Base-by-base conservation (phyloP, 2,888 invertebrate genomes). In the Drosophila testacea region DNA sequence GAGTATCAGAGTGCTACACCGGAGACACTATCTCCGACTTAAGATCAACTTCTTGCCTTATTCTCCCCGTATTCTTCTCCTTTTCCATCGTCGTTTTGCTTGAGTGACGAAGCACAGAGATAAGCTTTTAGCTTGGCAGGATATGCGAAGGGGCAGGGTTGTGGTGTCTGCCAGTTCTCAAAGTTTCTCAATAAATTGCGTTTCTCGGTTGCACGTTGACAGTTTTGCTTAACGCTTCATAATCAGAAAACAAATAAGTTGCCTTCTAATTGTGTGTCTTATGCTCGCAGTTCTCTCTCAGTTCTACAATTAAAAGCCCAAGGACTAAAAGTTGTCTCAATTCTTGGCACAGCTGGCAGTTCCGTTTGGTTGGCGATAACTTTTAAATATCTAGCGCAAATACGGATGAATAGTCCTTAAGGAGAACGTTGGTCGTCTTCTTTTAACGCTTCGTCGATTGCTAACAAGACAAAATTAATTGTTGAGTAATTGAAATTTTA, bases 401-500 rank as follows among this genome's bases (percentile, higher is more conserved):
- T 67, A 76, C 86, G 88, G 75, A 66, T 77, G 85, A 87, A 51
- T 83, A 74, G 83, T 69, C 82, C 57, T 46, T 60, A 68, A 84
- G 77, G 55, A 79, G 50, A 10, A 22, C 64, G 63, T 68, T 51
- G 68, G 50, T 64, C 63, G 60, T 67, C 77, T 64, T 65, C 71
- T 73, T 77, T 91, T 91, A 91, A 91, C 90, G 91, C 91, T 89
- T 90, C 90, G 90, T 59, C 90, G 92, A 85, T 79, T 91, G 89
- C 83, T 83, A 82, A 85, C 90, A 90, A 90, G 91, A 92, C 91
- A 81, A 90, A 92, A 92, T 92, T 92, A 92, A 92, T 92, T 92
- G 92, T 92, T 92, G 91, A 92, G 90, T 92, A 92, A 92, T 92
- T 92, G 92, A 91, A 92, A 91, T 92, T 92, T 92, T 92, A 92